Percentiles rank a stretch among this genome's conserved stretches.
These are phyloP conservation scores for Morone chrysops DNA, from an alignment of 2,113 vertebrate genomes.

Conservation along the genomic window DNA sequence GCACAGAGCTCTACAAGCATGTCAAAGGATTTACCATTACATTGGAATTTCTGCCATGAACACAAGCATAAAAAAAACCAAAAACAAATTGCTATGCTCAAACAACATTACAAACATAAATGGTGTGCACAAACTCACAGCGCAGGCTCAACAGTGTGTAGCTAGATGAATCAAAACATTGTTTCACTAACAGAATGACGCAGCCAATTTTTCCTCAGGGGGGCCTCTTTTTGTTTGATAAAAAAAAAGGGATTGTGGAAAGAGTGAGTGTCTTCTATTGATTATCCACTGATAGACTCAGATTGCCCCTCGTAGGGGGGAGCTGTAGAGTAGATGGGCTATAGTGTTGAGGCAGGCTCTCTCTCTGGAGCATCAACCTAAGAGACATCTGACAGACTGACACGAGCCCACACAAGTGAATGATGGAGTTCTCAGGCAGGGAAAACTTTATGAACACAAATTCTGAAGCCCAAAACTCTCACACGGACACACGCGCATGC, in stretches of 20 bases:
- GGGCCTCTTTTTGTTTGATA: conserved; percentile 7
- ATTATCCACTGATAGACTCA: conserved; percentile 43
- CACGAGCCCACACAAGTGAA: neutral
- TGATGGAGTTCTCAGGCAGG: neutral
- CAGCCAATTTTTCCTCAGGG: neutral
- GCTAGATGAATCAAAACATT: conserved; percentile 3
- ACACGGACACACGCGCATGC: neutral
- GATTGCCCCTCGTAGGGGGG: neutral
- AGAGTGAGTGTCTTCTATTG: conserved; percentile 22
- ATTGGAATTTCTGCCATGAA: conserved; percentile 14
- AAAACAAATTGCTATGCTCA: neutral
- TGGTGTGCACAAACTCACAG: neutral
- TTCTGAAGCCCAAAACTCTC: neutral
- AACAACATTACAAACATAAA: conserved; percentile 3
- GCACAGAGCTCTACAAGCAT: neutral
- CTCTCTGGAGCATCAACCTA: conserved; percentile 18
- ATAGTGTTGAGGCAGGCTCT: neutral
- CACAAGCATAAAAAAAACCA: conserved; percentile 1
- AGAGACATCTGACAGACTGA: neutral
- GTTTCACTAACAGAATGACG: conserved; percentile 12
- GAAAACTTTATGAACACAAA: neutral
- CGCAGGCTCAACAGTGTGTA: neutral
- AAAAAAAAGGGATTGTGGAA: conserved; percentile 5
- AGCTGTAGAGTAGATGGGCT: neutral
- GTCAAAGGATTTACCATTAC: neutral